Evolutionary conservation across 2,888 invertebrate genomes (phyloP).

Genomic region (Gastracanthus pulcherrimus): DNA sequence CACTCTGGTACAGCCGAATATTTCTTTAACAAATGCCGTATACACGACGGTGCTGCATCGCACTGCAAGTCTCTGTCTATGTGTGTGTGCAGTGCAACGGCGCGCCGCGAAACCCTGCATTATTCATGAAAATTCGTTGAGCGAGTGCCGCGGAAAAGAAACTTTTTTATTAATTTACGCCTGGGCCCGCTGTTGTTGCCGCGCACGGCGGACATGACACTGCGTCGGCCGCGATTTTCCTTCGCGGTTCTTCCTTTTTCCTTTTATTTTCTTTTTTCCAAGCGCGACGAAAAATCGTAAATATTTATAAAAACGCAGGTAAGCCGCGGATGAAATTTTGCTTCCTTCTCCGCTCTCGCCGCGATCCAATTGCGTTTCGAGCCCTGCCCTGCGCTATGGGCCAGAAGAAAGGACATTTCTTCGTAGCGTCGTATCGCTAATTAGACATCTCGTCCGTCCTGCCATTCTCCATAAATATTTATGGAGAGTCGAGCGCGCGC

Average conservation of each 20-base stretch:
- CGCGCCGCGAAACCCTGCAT: constrained; percentile 23
- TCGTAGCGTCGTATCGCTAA: constrained; percentile 30
- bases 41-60: neutral
- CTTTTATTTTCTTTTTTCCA: no score
- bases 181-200: constrained; percentile 28
- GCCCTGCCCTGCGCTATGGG: neutral
- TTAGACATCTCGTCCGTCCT: constrained; percentile 9
- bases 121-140: constrained; percentile 44
- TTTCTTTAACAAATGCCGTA: constrained; percentile 42
- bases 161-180: constrained; percentile 48
- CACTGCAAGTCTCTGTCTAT: no score
- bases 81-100: no score
- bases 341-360: neutral
- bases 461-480: constrained; percentile 41
- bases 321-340: neutral
- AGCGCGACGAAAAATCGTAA: constrained; percentile 26
- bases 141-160: constrained; percentile 5
- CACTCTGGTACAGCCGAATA: constrained; percentile 1
- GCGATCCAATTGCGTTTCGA: neutral
- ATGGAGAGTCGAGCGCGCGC: no score
- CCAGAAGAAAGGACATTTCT: neutral
- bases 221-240: neutral
- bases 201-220: no score
- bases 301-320: constrained; percentile 24
- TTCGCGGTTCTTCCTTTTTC: no score